Percentiles rank a stretch among this genome's conserved stretches.
Conservation (phyloP, 2,113 vertebrate species). For the Smithornis capensis region DNA sequence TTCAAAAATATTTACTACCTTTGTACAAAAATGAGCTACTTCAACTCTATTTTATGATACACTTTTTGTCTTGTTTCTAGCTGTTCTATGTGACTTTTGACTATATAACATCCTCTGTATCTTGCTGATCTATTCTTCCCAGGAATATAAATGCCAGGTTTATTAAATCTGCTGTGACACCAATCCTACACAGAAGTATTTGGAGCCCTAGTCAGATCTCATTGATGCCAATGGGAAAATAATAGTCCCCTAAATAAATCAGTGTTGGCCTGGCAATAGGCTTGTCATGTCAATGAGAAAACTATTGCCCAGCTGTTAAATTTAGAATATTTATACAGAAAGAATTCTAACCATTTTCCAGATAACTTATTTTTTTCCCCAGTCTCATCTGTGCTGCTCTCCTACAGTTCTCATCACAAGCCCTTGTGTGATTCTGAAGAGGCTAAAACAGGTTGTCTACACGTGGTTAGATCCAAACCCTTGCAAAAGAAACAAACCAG, state of each 20-base stretch:
- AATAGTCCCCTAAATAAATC: not conserved
- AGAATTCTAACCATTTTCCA: not conserved
- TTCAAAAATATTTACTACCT: not conserved
- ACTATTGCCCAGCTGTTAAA: not conserved
- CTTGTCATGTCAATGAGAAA: not conserved
- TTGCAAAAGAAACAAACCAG: not conserved
- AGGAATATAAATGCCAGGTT: not conserved
- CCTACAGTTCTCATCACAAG: not conserved
- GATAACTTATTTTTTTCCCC: not conserved
- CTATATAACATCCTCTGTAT: not conserved
- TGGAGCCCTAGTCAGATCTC: not conserved
- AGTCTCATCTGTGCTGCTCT: not conserved
- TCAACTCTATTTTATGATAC: not conserved
- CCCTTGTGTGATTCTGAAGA: not conserved
- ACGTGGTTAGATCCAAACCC: not conserved
- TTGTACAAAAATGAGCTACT: not conserved
- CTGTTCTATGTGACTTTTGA: not conserved
- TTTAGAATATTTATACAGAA: not conserved
- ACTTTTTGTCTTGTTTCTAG: not conserved
- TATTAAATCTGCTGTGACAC: not conserved
- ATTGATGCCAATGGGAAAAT: not conserved
- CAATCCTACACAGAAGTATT: not conserved
- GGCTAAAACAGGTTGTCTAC: not conserved
- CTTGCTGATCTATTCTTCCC: conserved; percentile 22
- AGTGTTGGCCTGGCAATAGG: not conserved